Percentiles rank a stretch among this genome's conserved stretches.
Conservation (phyloP, 2,888 invertebrate species). For the Masnerella sp. region DNA sequence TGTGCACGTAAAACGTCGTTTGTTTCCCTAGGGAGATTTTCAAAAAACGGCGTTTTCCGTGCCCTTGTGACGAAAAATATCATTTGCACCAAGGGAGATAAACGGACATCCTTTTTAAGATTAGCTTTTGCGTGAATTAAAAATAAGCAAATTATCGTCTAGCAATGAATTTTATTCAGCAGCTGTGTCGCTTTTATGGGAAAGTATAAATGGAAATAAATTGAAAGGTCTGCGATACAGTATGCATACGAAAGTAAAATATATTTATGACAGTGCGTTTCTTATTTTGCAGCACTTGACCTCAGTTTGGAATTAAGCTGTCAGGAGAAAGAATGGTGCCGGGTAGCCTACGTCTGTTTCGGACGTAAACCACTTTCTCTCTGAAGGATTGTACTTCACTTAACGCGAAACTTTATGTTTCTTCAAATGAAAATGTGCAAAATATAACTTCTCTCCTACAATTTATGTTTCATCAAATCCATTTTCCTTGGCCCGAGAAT, state of each 20-base stretch:
- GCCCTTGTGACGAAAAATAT: no score
- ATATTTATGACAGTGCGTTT: slow-evolving; percentile 35
- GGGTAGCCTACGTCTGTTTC: slow-evolving; percentile 33
- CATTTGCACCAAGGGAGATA: no score
- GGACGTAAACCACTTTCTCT: slow-evolving; percentile 47
- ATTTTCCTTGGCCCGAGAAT: slow-evolving; percentile 5
- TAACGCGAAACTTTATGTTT: slow-evolving; percentile 48
- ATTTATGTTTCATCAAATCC: slow-evolving; percentile 39
- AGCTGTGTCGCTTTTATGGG: no score
- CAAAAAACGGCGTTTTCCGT: no score
- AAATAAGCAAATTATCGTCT: no score
- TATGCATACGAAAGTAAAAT: slow-evolving; percentile 21
- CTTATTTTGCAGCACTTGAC: slow-evolving; percentile 46
- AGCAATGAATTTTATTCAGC: no score
- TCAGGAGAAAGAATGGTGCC: slow-evolving; percentile 37
- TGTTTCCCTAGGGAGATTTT: no score
- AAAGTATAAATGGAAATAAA: slow-evolving; percentile 16
- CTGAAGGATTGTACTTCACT: slow-evolving; percentile 46
- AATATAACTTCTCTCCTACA: slow-evolving; percentile 29
- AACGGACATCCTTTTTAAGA: no score
- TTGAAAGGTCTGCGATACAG: slow-evolving; percentile 11
- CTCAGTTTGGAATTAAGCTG: slow-evolving; percentile 42
- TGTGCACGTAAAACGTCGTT: no score
- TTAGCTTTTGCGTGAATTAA: no score
- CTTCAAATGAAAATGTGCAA: slow-evolving; percentile 48